Evolutionary conservation across 2,888 invertebrate species (phyloP), one percentile per base, ranked within the genome.

Genomic region (Choristoneura rosaceana): DNA sequence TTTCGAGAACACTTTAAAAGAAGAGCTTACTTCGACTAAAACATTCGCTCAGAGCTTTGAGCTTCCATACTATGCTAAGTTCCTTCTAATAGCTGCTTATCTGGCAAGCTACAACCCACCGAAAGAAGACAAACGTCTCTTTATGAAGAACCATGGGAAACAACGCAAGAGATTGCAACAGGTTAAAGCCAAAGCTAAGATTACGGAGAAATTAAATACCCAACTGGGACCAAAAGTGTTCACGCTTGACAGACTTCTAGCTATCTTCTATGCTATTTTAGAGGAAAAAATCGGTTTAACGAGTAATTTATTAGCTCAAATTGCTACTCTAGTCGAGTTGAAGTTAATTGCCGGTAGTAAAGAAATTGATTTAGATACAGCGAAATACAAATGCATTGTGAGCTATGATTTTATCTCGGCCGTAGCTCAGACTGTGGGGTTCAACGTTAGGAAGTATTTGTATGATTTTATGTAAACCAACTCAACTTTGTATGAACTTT

Each of bases 101-200:
- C 92, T 99, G 74, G 99, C 99, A 0, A 99, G 99, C 45, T 98
- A 98, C 87, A 99, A 99, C 88, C 97, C 98, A 1, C 96, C 97
- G 0, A 97, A 97, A 79, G 96, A 97, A 78, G 99, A 99, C 85
- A 98, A 97, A 83, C 93, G 97, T 62, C 92, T 99, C 60, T 99
- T 98, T 86, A 95, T 98, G 88, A 98, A 98, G 90, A 90, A 96
- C 79, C 96, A 96, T 78, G 96, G 96, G 0, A 97, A 96, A 82
- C 96, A 96, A 79, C 95, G 95, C n/a, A 97, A 96, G 79, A 94
- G 95, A 58, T 80, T 95, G 76, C 95, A 95, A 77, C 95, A 95
- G 76, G 94, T 96, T 0, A 95, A 95, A 79, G 94, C 95, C 0
- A 96, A 95, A 81, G 95, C 95, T 3, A 96, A 92, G 78, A 90